Evolutionary conservation across 2,797 vertebrate genomes (phyloP), one percentile per base, ranked within the genome.

Genomic region (Danio kyathit): DNA sequence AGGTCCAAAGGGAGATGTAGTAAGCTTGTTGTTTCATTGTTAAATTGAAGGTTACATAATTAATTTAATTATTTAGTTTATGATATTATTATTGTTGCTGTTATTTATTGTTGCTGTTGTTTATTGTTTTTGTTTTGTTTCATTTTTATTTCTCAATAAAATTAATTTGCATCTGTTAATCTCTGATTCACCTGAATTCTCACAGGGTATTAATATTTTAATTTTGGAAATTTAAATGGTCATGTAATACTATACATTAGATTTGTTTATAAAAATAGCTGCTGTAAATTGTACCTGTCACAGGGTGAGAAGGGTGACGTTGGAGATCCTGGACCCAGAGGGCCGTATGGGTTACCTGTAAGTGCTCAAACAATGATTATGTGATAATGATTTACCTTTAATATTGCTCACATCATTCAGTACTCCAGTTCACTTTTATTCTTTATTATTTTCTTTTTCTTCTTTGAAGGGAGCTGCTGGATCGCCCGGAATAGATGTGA

Each of bases 1-100:
- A 85, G 98, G 98, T 86, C 97, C 98, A 5, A 99, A 99, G 93
- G 98, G 98, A 85, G 98, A 99, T 91, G 94, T 94, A 89, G 98
- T 99, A 94, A 97, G 97, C 94, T 52, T 79, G 40, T 41, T 17
- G 17, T 71, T 41, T 52, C n/a, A 40, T 29, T 29, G 29, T 29
- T 29, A 29, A 29, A 29, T 29, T n/a, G n/a, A n/a, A 29, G 3
- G 29, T 29, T 29, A 29, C 29, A 3, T 29, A 29, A 29, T 29
- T 29, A 29, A 29, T 29, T 29, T 3, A 1, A 29, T 29, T 29
- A 29, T 1, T 29, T 29, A 29, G 29, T 29, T 29, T 29, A 3
- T 1, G 3, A 29, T 29, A 29, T 29, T 29, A 29, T n/a, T n/a
- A n/a, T n/a, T n/a, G n/a, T n/a, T n/a, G n/a, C n/a, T n/a, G n/a